Percentiles rank a stretch among this genome's conserved stretches.
Conservation (phyloP, 2,888 invertebrate genomes). For the Pyralis farinalis region DNA sequence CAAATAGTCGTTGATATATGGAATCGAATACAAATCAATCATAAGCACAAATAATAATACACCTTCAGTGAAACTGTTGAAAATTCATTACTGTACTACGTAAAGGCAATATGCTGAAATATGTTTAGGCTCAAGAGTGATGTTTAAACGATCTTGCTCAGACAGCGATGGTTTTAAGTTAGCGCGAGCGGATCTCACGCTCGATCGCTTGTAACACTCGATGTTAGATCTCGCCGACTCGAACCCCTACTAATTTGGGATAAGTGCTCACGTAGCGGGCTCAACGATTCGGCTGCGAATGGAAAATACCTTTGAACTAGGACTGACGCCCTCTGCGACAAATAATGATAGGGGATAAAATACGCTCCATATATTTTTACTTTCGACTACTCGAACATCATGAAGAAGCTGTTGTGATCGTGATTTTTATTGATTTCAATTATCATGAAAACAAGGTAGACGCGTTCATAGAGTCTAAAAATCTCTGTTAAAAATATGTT, state of each 20-base stretch:
- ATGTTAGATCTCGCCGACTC: constrained; percentile 34
- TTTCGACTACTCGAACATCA: no score
- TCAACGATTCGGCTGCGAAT: constrained; percentile 46
- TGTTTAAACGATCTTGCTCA: constrained; percentile 39
- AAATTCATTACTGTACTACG: no score
- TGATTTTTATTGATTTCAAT: no score
- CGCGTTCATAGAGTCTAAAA: no score
- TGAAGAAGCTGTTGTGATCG: no score
- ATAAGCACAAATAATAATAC: no score
- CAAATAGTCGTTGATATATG: no score
- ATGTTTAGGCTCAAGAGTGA: constrained; percentile 25
- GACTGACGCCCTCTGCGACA: constrained; percentile 40
- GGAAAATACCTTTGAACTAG: constrained; percentile 49
- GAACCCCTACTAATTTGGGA: constrained; percentile 61
- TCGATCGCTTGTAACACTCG: constrained; percentile 45
- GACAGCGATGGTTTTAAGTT: constrained; percentile 43
- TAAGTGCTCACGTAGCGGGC: constrained; percentile 63
- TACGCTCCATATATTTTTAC: constrained; percentile 33
- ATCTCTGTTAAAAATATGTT: no score
- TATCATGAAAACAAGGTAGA: no score
- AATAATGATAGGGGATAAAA: constrained; percentile 35
- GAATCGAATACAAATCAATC: no score
- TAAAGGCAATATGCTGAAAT: neutral
- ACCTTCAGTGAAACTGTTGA: no score
- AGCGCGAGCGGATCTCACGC: constrained; percentile 51